Percentiles rank a stretch among this genome's conserved stretches.
Evolutionary conservation across 37 sponge, comb jelly and placozoan genomes (phyloP).

Genomic region (Diacarnus erythraeanus): DNA sequence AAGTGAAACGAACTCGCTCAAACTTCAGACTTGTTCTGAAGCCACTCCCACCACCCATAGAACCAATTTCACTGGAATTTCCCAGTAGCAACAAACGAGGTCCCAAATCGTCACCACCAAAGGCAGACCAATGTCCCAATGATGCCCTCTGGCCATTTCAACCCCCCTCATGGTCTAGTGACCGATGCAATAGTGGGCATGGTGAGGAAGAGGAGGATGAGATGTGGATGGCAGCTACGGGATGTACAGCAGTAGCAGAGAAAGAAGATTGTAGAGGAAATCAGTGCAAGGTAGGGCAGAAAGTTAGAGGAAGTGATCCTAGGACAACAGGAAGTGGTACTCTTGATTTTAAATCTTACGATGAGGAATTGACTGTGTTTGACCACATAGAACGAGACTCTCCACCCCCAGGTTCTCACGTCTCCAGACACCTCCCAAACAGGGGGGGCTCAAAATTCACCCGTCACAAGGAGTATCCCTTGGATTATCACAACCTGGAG

Average conservation of each 20-base stretch:
- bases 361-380: neutral
- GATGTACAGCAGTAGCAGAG: too few relatives aligned
- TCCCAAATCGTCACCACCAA: neutral
- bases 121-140: neutral
- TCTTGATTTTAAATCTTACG: neutral
- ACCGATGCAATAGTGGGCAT: too few relatives aligned
- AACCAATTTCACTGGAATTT: too few relatives aligned
- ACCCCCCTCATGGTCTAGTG: too few relatives aligned
- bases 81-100: too few relatives aligned
- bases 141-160: too few relatives aligned
- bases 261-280: neutral
- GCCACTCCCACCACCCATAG: slow-evolving; percentile 11
- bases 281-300: neutral
- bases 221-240: too few relatives aligned
- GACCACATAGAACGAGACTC: neutral
- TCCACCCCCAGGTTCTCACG: neutral
- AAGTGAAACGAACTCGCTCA: neutral
- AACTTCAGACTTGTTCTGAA: slow-evolving; percentile 27
- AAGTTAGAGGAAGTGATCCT: neutral
- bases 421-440: neutral
- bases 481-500: slow-evolving; percentile 20
- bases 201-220: too few relatives aligned
- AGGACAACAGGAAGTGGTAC: neutral
- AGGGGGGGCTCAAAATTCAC: neutral
- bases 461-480: slow-evolving; percentile 7